These are phyloP conservation scores for Blastomussa wellsi DNA, from an alignment of 92 coral and sea anemone genomes.

Conservation along the genomic window DNA sequence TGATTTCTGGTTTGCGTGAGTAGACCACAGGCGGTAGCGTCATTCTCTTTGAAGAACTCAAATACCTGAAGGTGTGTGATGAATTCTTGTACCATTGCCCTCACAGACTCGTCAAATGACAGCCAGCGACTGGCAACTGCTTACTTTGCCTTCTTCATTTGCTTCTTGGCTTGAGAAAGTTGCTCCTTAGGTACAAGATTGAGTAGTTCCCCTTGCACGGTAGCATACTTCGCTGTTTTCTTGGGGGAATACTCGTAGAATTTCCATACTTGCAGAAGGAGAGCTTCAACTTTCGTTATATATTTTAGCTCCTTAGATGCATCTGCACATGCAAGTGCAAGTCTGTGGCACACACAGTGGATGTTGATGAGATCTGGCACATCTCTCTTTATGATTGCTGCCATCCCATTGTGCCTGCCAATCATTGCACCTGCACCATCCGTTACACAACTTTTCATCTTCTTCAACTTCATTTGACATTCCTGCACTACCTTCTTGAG, in stretches of 20 bases:
- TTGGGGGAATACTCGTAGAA: conserved; percentile 47
- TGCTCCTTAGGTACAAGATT: conserved; percentile 41
- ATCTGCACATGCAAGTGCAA: conserved; percentile 39
- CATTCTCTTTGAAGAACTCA: conserved; percentile 41
- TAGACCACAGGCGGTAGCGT: conserved; percentile 41
- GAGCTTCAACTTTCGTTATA: conserved; percentile 43
- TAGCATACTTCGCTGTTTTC: conserved; percentile 43
- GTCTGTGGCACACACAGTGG: conserved; percentile 38
- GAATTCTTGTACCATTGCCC: conserved; percentile 42
- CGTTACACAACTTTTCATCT: conserved; percentile 40
- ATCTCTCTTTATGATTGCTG: conserved; percentile 39
- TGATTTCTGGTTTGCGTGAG: conserved; percentile 43
- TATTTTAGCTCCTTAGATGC: conserved; percentile 47
- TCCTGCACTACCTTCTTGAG: conserved; percentile 27
- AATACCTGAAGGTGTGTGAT: conserved; percentile 47
- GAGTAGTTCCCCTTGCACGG: conserved; percentile 37
- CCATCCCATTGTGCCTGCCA: conserved; percentile 53
- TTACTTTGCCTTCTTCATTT: conserved; percentile 53
- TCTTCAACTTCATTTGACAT: conserved; percentile 22
- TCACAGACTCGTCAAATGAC: conserved; percentile 41
- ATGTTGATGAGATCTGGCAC: conserved; percentile 53
- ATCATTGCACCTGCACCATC: conserved; percentile 49
- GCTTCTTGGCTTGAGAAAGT: conserved; percentile 39
- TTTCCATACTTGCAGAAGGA: conserved; percentile 47
- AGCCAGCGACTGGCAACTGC: conserved; percentile 51